These are phyloP conservation scores for Sesamia inferens DNA, from an alignment of 2,888 invertebrate species.

Conservation along the genomic window DNA sequence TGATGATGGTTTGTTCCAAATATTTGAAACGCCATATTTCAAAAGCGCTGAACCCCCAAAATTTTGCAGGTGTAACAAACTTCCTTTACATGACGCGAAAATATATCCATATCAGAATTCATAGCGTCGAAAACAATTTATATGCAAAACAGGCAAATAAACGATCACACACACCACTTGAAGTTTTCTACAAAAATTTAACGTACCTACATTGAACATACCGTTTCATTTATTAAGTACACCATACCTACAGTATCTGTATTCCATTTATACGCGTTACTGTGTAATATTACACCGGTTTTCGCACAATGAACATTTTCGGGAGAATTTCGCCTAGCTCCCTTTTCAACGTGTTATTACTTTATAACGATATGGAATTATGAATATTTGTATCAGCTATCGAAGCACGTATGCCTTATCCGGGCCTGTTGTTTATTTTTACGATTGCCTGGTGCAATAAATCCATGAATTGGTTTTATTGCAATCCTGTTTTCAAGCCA, in stretches of 20 bases:
- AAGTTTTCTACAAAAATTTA: slow-evolving; percentile 43
- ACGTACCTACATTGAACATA: slow-evolving; percentile 31
- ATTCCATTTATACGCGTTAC: slow-evolving; percentile 13
- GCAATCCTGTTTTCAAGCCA: neutral
- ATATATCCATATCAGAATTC: slow-evolving; percentile 82
- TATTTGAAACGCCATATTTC: neutral
- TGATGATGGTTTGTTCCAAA: neutral
- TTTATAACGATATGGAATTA: slow-evolving; percentile 20
- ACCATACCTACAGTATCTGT: slow-evolving; percentile 7
- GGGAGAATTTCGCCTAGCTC: neutral
- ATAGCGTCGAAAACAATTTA: slow-evolving; percentile 78
- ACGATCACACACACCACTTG: slow-evolving; percentile 69
- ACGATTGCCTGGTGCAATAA: slow-evolving; percentile 21
- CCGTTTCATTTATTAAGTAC: slow-evolving; percentile 33
- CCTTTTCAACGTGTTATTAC: slow-evolving; percentile 1
- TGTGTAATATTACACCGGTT: slow-evolving; percentile 13
- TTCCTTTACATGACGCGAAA: slow-evolving; percentile 51
- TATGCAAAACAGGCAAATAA: slow-evolving; percentile 84
- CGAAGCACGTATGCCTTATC: neutral
- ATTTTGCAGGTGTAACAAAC: slow-evolving; percentile 21
- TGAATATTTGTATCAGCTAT: slow-evolving; percentile 7
- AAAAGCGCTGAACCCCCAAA: slow-evolving; percentile 1
- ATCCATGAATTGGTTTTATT: neutral
- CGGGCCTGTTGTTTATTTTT: slow-evolving; percentile 6
- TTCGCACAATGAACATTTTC: slow-evolving; percentile 12